phyloP scores from a whole-genome alignment of 2,113 vertebrate genomes.

The Marmota monax region DNA sequence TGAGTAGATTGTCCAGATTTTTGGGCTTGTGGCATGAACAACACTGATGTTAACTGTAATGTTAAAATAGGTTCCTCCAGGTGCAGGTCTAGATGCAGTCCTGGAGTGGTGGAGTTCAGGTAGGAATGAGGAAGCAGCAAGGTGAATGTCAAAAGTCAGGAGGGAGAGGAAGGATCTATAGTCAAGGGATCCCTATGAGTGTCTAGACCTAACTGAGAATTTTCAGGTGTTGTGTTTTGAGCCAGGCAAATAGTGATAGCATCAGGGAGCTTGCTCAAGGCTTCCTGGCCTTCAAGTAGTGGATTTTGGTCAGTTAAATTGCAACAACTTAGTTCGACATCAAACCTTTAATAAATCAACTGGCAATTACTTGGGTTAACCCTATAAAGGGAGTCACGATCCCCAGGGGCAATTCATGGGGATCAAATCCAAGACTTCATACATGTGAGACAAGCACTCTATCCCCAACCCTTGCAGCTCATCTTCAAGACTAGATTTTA shows the following conservation, averaged over 20 bases:
- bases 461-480: not conserved
- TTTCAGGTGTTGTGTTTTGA: not conserved
- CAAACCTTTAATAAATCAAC: not conserved
- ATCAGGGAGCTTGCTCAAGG: not conserved
- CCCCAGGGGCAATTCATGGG: not conserved
- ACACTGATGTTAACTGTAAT: not conserved
- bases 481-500: conserved; percentile 36
- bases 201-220: not conserved
- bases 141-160: not conserved
- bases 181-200: not conserved
- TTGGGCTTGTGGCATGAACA: not conserved
- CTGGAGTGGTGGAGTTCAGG: not conserved
- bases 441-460: not conserved
- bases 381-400: not conserved
- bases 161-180: not conserved
- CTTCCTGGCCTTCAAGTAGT: not conserved
- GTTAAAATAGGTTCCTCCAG: not conserved
- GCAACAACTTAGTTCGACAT: not conserved
- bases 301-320: not conserved
- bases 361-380: not conserved
- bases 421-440: not conserved
- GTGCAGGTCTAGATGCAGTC: not conserved
- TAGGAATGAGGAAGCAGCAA: not conserved
- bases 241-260: not conserved
- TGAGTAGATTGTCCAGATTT: not conserved